Base-by-base conservation (phyloP, 2,797 vertebrate species). In the Rhabdomys pumilio region DNA sequence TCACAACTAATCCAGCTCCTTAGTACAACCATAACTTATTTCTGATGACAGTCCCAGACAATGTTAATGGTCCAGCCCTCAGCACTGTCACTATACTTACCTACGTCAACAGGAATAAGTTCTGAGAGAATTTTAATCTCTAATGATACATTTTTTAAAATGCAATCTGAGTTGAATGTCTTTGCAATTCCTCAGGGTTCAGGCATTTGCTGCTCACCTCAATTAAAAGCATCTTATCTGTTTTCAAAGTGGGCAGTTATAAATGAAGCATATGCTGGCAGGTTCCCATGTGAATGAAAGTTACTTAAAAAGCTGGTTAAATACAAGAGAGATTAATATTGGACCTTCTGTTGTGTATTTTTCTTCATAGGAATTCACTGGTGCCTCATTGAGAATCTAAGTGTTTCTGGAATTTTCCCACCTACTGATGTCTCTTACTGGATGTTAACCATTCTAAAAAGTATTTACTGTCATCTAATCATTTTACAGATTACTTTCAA, bases 1-100 rank as follows among this genome's bases (percentile, higher is more conserved):
- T 41, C 2, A 44, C 1, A 44, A 41, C 14, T 11, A 44, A 15
- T 4, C 2, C 11, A 65, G 2, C 8, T 38, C 29, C 13, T n/a
- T 4, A 7, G 44, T 1, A 41, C 6, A 12, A 47, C 8, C 31
- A 12, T 38, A 29, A 67, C 26, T 29, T 10, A 55, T 38, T 80
- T 29, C 19, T 20, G 34, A 80, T 53, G 82, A 12, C 59, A 77
- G 59, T 41, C 24, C 1, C 0, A 4, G 38, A 4, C 57, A 41
- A 38, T 41, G 20, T 34, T 53, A n/a, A 24, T 34, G 31, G 13
- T 34, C 19, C 8, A 26, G 12, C n/a, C 38, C 34, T 65, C 17
- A n/a, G 3, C 0, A 7, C 6, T 77, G 12, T 55, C 22, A 34
- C 19, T 11, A 53, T 0, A n/a, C 19, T 26, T 65, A 10, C 34